Evolutionary conservation across 92 coral and sea anemone species (phyloP).

Genomic region (Epizoanthus scotinus): DNA sequence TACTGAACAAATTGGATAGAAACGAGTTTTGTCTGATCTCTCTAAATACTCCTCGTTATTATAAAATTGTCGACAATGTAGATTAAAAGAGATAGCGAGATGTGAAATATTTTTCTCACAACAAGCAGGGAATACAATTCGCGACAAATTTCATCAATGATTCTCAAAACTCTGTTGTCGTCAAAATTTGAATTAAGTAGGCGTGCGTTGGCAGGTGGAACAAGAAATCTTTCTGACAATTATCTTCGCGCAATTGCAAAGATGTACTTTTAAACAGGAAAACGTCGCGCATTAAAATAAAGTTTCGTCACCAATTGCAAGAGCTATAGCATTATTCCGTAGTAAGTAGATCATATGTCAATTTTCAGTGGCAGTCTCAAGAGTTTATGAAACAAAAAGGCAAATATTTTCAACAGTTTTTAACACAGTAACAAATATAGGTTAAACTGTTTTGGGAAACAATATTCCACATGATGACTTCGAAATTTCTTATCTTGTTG

Average conservation of each 20-base stretch:
- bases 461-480: constrained; percentile 4
- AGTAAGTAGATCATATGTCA: background rate
- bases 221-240: background rate
- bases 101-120: background rate
- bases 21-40: background rate
- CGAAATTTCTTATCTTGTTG: background rate
- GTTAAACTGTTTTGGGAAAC: constrained; percentile 6
- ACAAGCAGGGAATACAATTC: background rate
- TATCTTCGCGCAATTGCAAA: background rate
- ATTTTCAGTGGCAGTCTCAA: background rate
- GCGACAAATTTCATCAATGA: background rate
- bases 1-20: constrained; percentile 22
- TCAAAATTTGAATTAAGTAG: constrained; percentile 24
- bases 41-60: constrained; percentile 1
- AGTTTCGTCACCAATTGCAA: background rate
- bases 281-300: background rate
- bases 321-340: background rate
- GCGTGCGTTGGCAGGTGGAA: constrained; percentile 24
- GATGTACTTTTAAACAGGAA: background rate
- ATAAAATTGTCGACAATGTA: background rate
- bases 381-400: background rate
- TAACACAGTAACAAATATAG: constrained; percentile 3
- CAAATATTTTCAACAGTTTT: background rate
- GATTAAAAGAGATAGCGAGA: background rate
- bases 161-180: constrained; percentile 5